Percentiles rank a stretch among this genome's conserved stretches.
These are phyloP conservation scores for Synanthedon formicaeformis DNA, from an alignment of 2,888 invertebrate species.

Conservation along the genomic window DNA sequence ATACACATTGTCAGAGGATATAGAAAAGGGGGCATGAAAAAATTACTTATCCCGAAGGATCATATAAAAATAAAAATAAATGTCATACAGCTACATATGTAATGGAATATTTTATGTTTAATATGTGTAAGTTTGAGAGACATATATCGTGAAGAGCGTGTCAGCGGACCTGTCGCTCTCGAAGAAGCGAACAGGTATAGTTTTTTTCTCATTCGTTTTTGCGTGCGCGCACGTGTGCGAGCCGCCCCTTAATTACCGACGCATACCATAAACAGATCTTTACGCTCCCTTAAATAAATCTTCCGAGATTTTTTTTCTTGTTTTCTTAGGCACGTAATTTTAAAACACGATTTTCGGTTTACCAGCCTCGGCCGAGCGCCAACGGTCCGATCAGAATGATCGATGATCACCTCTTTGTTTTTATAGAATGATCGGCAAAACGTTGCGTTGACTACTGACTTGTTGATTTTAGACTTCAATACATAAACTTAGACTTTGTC, in stretches of 20 bases:
- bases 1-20: too few species aligned
- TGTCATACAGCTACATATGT: background rate
- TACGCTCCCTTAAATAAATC: constrained; percentile 71
- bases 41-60: too few species aligned
- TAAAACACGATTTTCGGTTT: constrained; percentile 52
- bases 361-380: constrained; percentile 33
- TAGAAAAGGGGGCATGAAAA: too few species aligned
- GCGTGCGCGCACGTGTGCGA: constrained; percentile 63
- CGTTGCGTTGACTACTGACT: background rate
- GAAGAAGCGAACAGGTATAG: constrained; percentile 57
- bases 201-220: constrained; percentile 61
- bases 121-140: constrained; percentile 37
- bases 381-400: constrained; percentile 41
- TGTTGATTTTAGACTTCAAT: background rate
- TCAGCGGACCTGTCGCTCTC: constrained; percentile 66
- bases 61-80: too few species aligned
- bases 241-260: constrained; percentile 68
- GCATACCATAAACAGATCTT: constrained; percentile 72
- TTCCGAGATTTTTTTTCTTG: constrained; percentile 47
- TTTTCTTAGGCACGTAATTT: constrained; percentile 64
- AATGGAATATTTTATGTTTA: background rate
- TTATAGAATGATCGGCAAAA: constrained; percentile 46
- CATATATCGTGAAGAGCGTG: constrained; percentile 40
- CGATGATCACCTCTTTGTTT: constrained; percentile 58
- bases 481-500: too few species aligned